Evolutionary conservation across 2,113 vertebrate species (phyloP), one percentile per base, ranked within the genome.

Genomic region (Cryptotis parvus): DNA sequence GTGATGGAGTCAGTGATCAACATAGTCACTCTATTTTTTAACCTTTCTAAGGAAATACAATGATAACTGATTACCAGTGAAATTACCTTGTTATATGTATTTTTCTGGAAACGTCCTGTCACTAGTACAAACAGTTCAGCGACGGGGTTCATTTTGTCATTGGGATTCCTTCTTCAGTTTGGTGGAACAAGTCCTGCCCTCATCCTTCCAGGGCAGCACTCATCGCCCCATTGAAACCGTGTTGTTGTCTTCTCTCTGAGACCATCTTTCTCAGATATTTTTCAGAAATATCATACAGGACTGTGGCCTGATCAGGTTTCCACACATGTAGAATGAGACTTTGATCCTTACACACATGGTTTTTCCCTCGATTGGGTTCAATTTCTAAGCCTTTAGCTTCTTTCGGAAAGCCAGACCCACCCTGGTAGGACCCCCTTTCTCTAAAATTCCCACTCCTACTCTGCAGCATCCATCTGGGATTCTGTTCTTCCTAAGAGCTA

Each of bases 1-100:
- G 58, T 24, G 24, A 63, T 86, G 66, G 55, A 89, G 84, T 83
- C 37, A 11, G 58, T 24, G 18, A 80, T 84, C 6, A 52, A 14
- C 49, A 41, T 94, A 86, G 33, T 87, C n/a, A 76, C 31, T 76
- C 10, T n/a, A n/a, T n/a, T 94, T 89, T 81, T 76, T 61, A 27
- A 86, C 33, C 35, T 91, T n/a, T 74, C 37, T 39, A 94, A 33
- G 24, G n/a, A 92, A 77, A 14, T 29, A 31, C 66, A 74, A 26
- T 88, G 83, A 76, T 22, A 70, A 68, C 27, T 76, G 2, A 43
- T 76, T 79, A 79, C 33, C 39, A 81, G 81, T 89, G 52, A 86
- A 76, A 81, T 81, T 49, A 6, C 15, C 55, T 87, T 84, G n/a
- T 4, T 15, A 26, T 92, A 85, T 22, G 76, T 8, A 1, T 76